Conservation (phyloP, 1,140 invertebrate species). For the Drosophila watanabei region DNA sequence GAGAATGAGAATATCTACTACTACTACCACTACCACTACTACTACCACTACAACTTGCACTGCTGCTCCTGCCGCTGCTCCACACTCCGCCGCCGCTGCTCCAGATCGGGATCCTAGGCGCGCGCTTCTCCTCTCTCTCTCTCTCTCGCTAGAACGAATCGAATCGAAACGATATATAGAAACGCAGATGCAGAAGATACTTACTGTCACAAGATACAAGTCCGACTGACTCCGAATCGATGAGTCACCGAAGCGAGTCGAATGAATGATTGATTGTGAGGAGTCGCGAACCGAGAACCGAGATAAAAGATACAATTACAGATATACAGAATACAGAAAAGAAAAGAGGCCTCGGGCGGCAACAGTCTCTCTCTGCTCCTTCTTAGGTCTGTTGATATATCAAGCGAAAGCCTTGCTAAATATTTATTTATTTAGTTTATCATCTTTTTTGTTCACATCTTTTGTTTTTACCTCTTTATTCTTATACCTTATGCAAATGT, state of each 20-base stretch:
- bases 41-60: slow-evolving; percentile 82
- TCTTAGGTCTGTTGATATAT: slow-evolving; percentile 62
- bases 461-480: slow-evolving; percentile 44
- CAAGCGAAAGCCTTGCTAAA: slow-evolving; percentile 53
- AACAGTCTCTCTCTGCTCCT: slow-evolving; percentile 55
- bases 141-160: slow-evolving; percentile 45
- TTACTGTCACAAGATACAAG: slow-evolving; percentile 32
- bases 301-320: slow-evolving; percentile 44
- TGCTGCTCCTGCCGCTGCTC: slow-evolving; percentile 75
- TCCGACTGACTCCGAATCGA: slow-evolving; percentile 7
- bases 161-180: slow-evolving; percentile 20
- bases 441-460: slow-evolving; percentile 49
- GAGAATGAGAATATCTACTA: slow-evolving; percentile 85
- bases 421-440: slow-evolving; percentile 68
- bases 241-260: slow-evolving; percentile 11
- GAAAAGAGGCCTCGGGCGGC: slow-evolving; percentile 49
- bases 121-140: slow-evolving; percentile 47
- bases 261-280: slow-evolving; percentile 16
- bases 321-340: slow-evolving; percentile 34
- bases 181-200: slow-evolving; percentile 45
- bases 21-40: slow-evolving; percentile 79
- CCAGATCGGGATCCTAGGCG: slow-evolving; percentile 54
- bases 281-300: slow-evolving; percentile 12
- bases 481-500: slow-evolving; percentile 40
- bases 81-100: slow-evolving; percentile 55